phyloP scores from a whole-genome alignment of 2,888 invertebrate species.

The Ectemnius lituratus region DNA sequence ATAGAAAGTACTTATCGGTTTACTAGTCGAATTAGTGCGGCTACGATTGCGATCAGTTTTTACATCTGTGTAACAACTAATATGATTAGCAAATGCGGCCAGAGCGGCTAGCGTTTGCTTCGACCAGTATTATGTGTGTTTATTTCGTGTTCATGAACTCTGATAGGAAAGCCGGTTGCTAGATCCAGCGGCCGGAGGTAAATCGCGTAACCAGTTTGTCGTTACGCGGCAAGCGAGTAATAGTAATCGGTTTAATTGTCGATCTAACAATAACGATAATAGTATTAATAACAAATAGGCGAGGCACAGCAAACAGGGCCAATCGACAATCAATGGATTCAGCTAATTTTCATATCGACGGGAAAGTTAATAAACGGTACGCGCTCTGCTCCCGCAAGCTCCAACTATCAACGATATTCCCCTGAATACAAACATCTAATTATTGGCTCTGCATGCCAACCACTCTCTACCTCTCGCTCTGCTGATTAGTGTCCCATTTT shows the following conservation, averaged over 20 bases:
- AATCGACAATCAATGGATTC: conserved; percentile 38
- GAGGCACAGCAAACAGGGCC: conserved; percentile 35
- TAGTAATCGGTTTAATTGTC: conserved; percentile 57
- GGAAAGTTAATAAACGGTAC: conserved; percentile 8
- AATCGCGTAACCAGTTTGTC: conserved; percentile 54
- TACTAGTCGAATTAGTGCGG: too few relatives aligned
- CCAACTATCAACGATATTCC: conserved; percentile 5
- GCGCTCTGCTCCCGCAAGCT: conserved; percentile 6
- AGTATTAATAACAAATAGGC: conserved; percentile 50
- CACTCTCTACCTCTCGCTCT: too few relatives aligned
- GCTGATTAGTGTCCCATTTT: too few relatives aligned
- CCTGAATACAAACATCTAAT: conserved; percentile 4
- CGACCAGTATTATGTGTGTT: conserved; percentile 2
- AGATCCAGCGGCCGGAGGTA: conserved; percentile 33
- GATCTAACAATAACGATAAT: conserved; percentile 56
- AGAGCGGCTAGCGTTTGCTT: too few relatives aligned
- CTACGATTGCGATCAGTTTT: too few relatives aligned
- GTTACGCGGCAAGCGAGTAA: conserved; percentile 45
- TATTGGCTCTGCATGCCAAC: background rate
- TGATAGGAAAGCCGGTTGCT: conserved; percentile 39
- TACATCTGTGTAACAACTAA: too few relatives aligned
- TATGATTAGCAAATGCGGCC: too few relatives aligned
- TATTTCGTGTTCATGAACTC: conserved; percentile 24
- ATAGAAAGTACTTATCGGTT: too few relatives aligned
- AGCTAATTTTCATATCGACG: conserved; percentile 6